These are phyloP conservation scores for Oceanites oceanicus DNA, from an alignment of 2,113 vertebrate genomes.

Conservation along the genomic window DNA sequence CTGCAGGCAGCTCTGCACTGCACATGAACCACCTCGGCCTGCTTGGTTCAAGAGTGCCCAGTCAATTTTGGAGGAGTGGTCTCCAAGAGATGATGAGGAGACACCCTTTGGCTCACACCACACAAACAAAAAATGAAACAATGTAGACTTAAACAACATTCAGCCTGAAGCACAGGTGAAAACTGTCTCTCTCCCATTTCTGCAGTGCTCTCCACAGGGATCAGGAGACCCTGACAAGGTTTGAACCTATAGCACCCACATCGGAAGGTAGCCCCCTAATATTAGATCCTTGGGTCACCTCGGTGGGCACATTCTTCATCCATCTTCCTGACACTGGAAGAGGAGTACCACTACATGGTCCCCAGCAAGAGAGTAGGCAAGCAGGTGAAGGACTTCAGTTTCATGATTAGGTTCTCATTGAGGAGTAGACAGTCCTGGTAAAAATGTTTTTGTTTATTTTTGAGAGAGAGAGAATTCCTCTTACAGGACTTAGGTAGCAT, in stretches of 20 bases:
- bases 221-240: neutral
- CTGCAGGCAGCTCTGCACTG: neutral
- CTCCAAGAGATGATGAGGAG: neutral
- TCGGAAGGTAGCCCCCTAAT: neutral
- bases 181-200: neutral
- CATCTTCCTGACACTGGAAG: neutral
- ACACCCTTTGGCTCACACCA: neutral
- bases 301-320: neutral
- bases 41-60: neutral
- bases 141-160: neutral
- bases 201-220: neutral
- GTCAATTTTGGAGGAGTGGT: neutral
- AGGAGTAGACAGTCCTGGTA: neutral
- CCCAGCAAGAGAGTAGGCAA: neutral
- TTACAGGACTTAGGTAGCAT: neutral
- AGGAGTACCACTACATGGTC: neutral
- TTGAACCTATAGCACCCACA: neutral
- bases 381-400: neutral
- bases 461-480: neutral
- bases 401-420: neutral
- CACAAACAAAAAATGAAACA: neutral
- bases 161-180: neutral
- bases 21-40: neutral
- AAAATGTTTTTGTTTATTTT: neutral
- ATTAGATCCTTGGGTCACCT: neutral